Conservation (phyloP, 1,140 invertebrate species). For the Rhagoletis zephyria region DNA sequence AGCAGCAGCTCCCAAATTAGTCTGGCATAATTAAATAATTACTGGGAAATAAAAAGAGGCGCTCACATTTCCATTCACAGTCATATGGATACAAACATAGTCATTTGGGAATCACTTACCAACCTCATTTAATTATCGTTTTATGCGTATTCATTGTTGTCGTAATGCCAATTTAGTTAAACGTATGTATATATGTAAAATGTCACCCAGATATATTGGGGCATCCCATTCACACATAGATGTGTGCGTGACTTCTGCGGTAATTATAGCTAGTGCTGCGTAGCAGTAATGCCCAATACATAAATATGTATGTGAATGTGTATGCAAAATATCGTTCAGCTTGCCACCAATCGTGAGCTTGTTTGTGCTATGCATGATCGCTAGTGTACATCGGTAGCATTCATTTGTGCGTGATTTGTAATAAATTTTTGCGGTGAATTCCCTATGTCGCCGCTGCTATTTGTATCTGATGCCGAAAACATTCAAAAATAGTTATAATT, state of each 20-base stretch:
- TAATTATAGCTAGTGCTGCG: background rate
- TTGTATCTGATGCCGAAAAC: background rate
- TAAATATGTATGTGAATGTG: background rate
- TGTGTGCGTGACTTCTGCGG: background rate
- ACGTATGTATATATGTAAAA: background rate
- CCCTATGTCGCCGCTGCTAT: background rate
- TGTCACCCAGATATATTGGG: too few relatives aligned
- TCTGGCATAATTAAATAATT: too few relatives aligned
- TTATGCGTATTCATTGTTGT: too few relatives aligned
- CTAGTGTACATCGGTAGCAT: background rate
- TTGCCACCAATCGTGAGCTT: background rate
- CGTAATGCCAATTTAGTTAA: background rate
- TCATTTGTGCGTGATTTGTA: slow-evolving; percentile 24
- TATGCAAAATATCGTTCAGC: background rate
- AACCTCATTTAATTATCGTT: too few relatives aligned
- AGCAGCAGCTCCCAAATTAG: too few relatives aligned
- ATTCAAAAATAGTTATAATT: background rate
- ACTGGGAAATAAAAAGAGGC: too few relatives aligned
- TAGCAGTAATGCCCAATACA: background rate
- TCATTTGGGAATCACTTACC: too few relatives aligned
- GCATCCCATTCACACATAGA: background rate
- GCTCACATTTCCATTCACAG: too few relatives aligned
- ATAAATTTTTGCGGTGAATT: slow-evolving; percentile 19
- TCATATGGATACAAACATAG: too few relatives aligned
- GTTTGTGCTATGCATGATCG: too few relatives aligned